These are phyloP conservation scores for Ichneumoninae sp. DNA, from an alignment of 2,888 invertebrate species.

Conservation along the genomic window DNA sequence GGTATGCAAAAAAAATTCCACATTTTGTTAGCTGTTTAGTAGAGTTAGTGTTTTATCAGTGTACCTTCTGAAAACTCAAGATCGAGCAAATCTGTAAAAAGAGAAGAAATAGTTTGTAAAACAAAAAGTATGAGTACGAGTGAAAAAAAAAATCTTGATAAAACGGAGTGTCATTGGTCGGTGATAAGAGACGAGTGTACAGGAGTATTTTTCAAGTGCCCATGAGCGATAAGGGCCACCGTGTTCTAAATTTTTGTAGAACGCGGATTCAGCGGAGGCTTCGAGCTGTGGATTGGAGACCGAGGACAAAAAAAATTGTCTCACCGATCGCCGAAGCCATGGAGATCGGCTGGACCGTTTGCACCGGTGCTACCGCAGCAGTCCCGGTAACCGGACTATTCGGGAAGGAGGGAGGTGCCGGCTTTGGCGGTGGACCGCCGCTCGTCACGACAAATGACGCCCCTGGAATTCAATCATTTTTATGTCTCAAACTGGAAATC, in stretches of 20 bases:
- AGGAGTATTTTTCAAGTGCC: constrained; percentile 1
- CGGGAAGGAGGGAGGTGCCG: constrained; percentile 85
- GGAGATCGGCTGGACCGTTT: constrained; percentile 71
- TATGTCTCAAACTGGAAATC: constrained; percentile 43
- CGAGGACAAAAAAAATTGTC: constrained; percentile 27
- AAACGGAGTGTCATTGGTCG: neutral
- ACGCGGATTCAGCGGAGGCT: neutral
- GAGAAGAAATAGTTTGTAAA: constrained; percentile 67
- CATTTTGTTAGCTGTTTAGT: constrained; percentile 25
- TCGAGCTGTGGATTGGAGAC: neutral
- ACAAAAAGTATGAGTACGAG: neutral
- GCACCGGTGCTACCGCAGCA: constrained; percentile 74
- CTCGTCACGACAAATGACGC: constrained; percentile 78
- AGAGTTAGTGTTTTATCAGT: constrained; percentile 50
- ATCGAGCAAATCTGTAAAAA: constrained; percentile 82
- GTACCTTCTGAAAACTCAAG: constrained; percentile 80
- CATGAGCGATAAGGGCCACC: neutral
- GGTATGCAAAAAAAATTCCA: constrained; percentile 44
- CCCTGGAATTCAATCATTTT: constrained; percentile 73
- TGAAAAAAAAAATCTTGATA: constrained; percentile 8
- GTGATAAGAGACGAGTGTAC: neutral
- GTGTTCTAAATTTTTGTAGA: neutral
- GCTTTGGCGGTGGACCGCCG: constrained; percentile 82
- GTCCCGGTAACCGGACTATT: constrained; percentile 79
- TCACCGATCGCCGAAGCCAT: constrained; percentile 77